phyloP scores from a whole-genome alignment of 1,140 invertebrate genomes.

The Pollicipes pollicipes region DNA sequence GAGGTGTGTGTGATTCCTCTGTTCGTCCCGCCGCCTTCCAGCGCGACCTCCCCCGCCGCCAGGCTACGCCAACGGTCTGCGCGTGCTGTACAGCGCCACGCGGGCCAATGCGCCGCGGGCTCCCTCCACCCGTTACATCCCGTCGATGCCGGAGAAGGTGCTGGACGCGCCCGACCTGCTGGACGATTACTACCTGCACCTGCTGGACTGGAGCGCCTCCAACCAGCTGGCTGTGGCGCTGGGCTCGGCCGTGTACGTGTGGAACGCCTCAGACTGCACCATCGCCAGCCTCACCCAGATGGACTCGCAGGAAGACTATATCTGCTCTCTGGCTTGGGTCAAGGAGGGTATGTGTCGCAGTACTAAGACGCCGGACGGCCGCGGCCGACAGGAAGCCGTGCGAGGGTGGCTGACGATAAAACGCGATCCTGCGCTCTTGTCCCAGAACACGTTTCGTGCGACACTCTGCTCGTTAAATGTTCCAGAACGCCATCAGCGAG shows the following conservation, averaged over 20 bases:
- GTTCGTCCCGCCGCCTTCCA: too few species aligned
- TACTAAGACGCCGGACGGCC: too few species aligned
- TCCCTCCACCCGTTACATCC: constrained; percentile 54
- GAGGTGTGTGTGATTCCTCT: too few species aligned
- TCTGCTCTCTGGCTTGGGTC: constrained; percentile 78
- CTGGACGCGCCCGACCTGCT: constrained; percentile 92
- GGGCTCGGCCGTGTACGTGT: constrained; percentile 69
- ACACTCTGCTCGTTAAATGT: too few species aligned
- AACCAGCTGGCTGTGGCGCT: constrained; percentile 87
- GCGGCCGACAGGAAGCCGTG: too few species aligned
- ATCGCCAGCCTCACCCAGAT: constrained; percentile 64
- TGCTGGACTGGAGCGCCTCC: constrained; percentile 86
- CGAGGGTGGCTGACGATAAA: too few species aligned
- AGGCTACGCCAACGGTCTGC: constrained; percentile 70
- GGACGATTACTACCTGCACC: constrained; percentile 93
- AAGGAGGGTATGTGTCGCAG: constrained; percentile 74
- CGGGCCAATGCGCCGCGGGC: constrained; percentile 50
- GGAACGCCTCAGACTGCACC: constrained; percentile 80
- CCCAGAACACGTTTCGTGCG: too few species aligned
- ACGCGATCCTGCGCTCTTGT: too few species aligned
- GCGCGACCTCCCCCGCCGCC: too few species aligned
- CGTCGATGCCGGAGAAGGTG: constrained; percentile 78
- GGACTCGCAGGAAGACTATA: constrained; percentile 52
- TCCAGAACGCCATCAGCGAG: too few species aligned
- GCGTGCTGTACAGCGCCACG: constrained; percentile 71